Conservation (phyloP, 2,113 vertebrate species). For the Silurus asotus region DNA sequence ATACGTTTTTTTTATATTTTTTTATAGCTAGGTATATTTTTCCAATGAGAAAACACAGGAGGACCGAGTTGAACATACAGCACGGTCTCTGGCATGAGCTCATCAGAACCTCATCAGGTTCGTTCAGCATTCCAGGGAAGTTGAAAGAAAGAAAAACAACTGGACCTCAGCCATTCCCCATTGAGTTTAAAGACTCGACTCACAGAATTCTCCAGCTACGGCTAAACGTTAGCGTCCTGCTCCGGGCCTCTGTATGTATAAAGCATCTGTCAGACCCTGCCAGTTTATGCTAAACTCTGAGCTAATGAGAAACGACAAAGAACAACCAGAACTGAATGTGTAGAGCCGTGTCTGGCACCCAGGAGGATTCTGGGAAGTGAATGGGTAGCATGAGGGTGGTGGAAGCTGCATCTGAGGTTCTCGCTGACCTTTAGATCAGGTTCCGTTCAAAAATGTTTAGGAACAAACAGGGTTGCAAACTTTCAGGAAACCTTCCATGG, state of each 20-base stretch:
- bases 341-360: neutral
- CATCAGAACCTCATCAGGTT: neutral
- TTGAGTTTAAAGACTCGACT: constrained; percentile 29
- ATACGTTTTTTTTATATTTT: neutral
- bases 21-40: too few relatives aligned
- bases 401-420: neutral
- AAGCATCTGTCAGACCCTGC: constrained; percentile 22
- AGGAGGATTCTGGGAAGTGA: constrained; percentile 11
- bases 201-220: neutral
- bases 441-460: too few relatives aligned
- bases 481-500: too few relatives aligned
- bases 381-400: neutral
- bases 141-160: constrained; percentile 28
- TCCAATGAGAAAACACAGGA: too few relatives aligned
- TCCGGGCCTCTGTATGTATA: neutral
- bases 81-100: neutral
- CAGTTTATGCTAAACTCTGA: constrained; percentile 2
- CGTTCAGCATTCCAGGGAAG: constrained; percentile 24
- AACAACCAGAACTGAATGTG: neutral
- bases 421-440: too few relatives aligned
- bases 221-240: neutral
- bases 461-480: too few relatives aligned
- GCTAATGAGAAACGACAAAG: neutral
- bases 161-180: constrained; percentile 15
- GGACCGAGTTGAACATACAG: neutral